Conservation (phyloP, 2,113 vertebrate species). For the Leiothrix lutea region DNA sequence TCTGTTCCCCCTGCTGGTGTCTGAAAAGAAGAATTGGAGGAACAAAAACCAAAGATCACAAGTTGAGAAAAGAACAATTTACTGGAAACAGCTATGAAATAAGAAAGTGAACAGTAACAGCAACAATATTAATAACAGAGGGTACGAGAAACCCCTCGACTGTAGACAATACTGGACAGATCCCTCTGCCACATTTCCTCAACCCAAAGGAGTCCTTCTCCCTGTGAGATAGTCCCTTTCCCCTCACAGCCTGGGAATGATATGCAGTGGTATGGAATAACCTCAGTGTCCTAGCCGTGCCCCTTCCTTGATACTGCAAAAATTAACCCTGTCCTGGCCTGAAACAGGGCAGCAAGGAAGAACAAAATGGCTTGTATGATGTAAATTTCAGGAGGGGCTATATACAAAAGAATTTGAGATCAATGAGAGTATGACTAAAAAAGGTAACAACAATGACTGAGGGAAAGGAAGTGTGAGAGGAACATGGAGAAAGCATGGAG, state of each 20-base stretch:
- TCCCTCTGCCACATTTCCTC: fast-evolving
- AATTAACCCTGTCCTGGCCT: not conserved
- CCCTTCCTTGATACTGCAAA: not conserved
- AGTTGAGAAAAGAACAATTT: not conserved
- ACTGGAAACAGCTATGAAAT: not conserved
- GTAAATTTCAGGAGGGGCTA: not conserved
- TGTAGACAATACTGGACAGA: not conserved
- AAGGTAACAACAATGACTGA: not conserved
- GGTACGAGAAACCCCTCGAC: fast-evolving
- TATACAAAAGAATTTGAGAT: not conserved
- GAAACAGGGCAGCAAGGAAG: not conserved
- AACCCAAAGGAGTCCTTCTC: not conserved
- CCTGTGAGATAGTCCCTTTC: fast-evolving
- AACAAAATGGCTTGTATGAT: not conserved
- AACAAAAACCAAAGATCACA: not conserved
- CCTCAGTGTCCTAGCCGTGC: not conserved
- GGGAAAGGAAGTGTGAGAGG: not conserved
- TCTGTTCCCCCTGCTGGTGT: fast-evolving
- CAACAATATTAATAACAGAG: not conserved
- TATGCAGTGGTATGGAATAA: not conserved
- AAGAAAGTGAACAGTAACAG: not conserved
- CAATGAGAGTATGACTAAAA: not conserved
- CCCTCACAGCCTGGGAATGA: not conserved
- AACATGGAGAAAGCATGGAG: not conserved
- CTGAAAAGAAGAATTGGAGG: not conserved